Conservation (phyloP, 2,113 vertebrate genomes). For the Scolopax mira region DNA sequence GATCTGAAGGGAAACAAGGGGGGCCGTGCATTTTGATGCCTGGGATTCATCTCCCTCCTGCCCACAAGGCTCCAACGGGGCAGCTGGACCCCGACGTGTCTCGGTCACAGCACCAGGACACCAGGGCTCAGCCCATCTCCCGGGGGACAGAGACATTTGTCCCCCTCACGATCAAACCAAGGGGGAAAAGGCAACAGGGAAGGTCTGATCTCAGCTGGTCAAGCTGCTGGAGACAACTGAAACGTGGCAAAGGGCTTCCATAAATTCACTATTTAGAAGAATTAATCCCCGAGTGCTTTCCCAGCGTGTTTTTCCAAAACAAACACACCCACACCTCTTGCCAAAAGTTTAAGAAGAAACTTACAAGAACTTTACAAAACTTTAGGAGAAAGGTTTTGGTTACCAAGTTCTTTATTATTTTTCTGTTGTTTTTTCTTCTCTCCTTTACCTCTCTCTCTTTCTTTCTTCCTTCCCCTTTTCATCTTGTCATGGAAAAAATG, state of each 20-base stretch:
- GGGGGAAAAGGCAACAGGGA: not conserved
- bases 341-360: not conserved
- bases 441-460: not conserved
- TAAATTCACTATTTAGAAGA: not conserved
- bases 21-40: not conserved
- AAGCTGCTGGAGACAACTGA: not conserved
- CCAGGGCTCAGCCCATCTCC: not conserved
- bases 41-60: not conserved
- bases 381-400: not conserved
- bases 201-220: not conserved
- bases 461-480: not conserved
- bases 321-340: not conserved
- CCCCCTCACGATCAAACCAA: not conserved
- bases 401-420: not conserved
- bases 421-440: not conserved
- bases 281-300: not conserved
- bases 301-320: not conserved
- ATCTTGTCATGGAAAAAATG: fast-evolving
- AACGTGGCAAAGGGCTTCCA: not conserved
- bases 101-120: not conserved
- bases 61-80: not conserved
- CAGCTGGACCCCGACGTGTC: not conserved
- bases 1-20: not conserved
- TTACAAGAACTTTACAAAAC: too few species aligned
- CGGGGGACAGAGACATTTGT: not conserved